These are phyloP conservation scores for Diaphora mendica DNA, from an alignment of 2,888 invertebrate species.

Conservation along the genomic window DNA sequence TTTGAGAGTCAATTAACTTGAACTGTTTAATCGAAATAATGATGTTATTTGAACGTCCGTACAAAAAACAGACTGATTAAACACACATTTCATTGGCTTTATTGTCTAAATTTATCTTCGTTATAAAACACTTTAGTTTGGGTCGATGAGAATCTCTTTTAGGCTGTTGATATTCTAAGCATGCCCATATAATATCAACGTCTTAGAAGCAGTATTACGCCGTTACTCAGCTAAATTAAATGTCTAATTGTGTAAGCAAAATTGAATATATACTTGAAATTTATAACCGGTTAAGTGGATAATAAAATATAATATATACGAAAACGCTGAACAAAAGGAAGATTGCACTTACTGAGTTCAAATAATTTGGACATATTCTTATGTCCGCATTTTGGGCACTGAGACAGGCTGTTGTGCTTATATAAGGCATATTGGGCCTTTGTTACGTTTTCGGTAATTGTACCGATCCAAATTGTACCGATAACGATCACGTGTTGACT, in stretches of 20 bases:
- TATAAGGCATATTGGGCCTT: not conserved
- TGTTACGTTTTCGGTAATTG: not conserved
- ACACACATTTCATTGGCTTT: not conserved
- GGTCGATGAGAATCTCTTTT: not conserved
- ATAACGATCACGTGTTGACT: not conserved
- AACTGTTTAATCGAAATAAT: not conserved
- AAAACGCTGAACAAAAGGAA: not conserved
- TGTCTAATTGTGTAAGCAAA: not conserved
- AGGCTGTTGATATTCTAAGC: not conserved
- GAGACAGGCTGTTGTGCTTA: not conserved
- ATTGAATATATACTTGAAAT: too few species aligned
- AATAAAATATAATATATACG: not conserved
- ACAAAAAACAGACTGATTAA: not conserved
- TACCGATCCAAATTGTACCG: not conserved
- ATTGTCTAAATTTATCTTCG: not conserved
- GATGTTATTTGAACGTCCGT: not conserved
- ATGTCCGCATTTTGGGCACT: not conserved
- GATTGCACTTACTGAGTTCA: not conserved
- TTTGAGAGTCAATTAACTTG: constrained; percentile 4
- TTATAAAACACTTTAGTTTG: not conserved
- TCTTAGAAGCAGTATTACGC: not conserved
- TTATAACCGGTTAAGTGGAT: not conserved
- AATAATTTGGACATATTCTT: not conserved
- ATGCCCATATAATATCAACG: not conserved
- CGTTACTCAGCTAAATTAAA: not conserved